Evolutionary conservation across 2,888 invertebrate species (phyloP).

Genomic region (Lasioglossum figueresi): DNA sequence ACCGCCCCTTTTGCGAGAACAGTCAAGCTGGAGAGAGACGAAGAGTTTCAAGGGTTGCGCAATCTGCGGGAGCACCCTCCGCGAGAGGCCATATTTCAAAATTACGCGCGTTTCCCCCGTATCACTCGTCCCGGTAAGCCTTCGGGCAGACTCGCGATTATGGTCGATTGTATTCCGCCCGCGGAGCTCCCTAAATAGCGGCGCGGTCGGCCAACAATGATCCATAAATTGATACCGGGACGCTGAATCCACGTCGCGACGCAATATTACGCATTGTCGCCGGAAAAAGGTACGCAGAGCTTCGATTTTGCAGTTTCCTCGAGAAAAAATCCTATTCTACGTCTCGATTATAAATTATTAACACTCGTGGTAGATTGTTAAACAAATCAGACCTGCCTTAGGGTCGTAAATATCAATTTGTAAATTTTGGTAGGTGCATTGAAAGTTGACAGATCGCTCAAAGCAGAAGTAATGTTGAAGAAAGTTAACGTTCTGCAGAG

Average conservation of each 20-base stretch:
- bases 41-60: conserved; percentile 73
- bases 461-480: background rate
- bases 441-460: background rate
- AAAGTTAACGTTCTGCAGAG: background rate
- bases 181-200: conserved; percentile 32
- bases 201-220: conserved; percentile 43
- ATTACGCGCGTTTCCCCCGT: conserved; percentile 69
- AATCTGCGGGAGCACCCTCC: conserved; percentile 66
- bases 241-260: background rate
- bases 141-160: conserved; percentile 37
- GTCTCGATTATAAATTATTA: background rate
- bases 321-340: background rate
- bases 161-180: conserved; percentile 50
- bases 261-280: background rate
- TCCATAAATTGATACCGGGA: conserved; percentile 43
- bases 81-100: conserved; percentile 75
- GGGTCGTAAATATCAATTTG: background rate
- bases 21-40: conserved; percentile 59
- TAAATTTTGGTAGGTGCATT: background rate
- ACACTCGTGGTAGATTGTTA: background rate
- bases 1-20: conserved; percentile 20
- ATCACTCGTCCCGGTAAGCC: conserved; percentile 34
- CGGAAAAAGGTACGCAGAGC: background rate
- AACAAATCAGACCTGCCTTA: background rate
- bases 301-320: background rate